These are phyloP conservation scores for Synanthedon formicaeformis DNA, from an alignment of 2,888 invertebrate species.

Conservation along the genomic window DNA sequence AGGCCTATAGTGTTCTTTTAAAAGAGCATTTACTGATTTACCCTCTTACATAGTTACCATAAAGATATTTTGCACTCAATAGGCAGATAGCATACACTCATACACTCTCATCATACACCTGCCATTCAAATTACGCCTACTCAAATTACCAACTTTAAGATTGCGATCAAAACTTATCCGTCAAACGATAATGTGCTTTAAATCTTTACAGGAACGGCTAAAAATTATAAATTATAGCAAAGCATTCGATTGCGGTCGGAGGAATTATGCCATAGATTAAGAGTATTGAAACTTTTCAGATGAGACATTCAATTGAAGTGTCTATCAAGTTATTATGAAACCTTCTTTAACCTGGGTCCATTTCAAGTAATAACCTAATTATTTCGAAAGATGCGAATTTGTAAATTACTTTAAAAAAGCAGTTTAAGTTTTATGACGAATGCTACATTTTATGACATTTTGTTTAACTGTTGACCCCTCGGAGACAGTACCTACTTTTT, in stretches of 20 bases:
- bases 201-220: neutral
- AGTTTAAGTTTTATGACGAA: too few relatives aligned
- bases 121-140: constrained; percentile 55
- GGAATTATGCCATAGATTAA: constrained; percentile 17
- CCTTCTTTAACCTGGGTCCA: too few relatives aligned
- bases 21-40: too few relatives aligned
- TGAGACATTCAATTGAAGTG: too few relatives aligned
- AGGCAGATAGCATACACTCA: constrained; percentile 5
- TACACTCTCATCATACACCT: constrained; percentile 36
- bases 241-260: neutral
- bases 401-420: too few relatives aligned
- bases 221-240: neutral
- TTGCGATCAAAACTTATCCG: constrained; percentile 3
- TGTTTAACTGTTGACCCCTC: too few relatives aligned
- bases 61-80: constrained; percentile 32
- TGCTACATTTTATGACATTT: too few relatives aligned
- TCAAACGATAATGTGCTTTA: neutral
- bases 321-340: too few relatives aligned
- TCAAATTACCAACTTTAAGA: neutral
- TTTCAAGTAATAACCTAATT: too few relatives aligned
- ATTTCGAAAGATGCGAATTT: too few relatives aligned
- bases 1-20: too few relatives aligned
- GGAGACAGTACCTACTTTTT: too few relatives aligned
- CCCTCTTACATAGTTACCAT: constrained; percentile 9
- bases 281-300: neutral